Base-by-base conservation (phyloP, 2,113 vertebrate genomes). In the Macquaria ambigua region DNA sequence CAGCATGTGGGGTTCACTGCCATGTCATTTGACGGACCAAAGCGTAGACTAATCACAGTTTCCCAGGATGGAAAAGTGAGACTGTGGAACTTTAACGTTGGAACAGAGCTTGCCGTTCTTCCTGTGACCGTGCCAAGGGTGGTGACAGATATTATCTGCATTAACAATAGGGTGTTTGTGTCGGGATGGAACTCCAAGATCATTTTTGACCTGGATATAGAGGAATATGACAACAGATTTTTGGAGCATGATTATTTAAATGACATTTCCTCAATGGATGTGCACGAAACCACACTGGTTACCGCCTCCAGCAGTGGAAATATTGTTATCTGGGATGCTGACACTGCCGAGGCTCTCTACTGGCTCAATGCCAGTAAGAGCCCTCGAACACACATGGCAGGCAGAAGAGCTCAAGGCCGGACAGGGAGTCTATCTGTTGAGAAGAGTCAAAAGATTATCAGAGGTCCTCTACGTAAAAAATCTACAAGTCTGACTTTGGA, bases 61-160 rank as follows among this genome's bases (percentile, higher is more conserved):
- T 67, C 70, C 9, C 15, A 52, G 3, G 37, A 74, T 39, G 18
- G 83, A 5, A 69, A 39, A 72, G 18, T 90, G 0, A 82, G 18
- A 52, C 2, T 82, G 3, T 91, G 86, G 88, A 86, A 88, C 46
- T 84, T 82, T 6, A 90, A 74, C 71, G 84, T 7, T 0, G 83
- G 86, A 20, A 0, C 2, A 18, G 4, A 67, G n/a, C 46, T 86
- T 1, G 0, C 3, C 0, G 37, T 39, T 4, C 18, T 31, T 8
- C 23, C 67, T 0, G 12, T 75, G 1, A 50, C 6, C 0, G 1
- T 91, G 2, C 80, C 52, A 2, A 31, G n/a, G 0, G 16, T 46
- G 2, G 76, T 89, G 21, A 83, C 58, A 1, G 28, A 11, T 21
- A 16, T 89, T 0, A 4, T 87, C 5, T 73, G 52, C 28, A 9